These are phyloP conservation scores for Tiliacea aurago DNA, from an alignment of 2,888 invertebrate species.

Conservation along the genomic window DNA sequence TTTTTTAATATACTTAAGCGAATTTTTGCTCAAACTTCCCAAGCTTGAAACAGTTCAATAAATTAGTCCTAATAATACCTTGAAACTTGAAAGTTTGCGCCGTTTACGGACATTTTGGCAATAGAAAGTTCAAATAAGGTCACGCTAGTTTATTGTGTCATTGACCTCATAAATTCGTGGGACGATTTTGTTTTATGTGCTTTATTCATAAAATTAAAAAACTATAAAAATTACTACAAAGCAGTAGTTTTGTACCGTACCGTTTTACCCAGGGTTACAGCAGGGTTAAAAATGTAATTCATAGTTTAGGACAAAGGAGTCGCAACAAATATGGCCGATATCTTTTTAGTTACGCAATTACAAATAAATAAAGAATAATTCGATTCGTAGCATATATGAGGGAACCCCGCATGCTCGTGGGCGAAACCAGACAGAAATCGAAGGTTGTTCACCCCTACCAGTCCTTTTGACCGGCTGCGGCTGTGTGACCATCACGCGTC, in stretches of 20 bases:
- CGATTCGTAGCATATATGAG: conserved; percentile 71
- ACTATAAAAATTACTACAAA: conserved; percentile 2
- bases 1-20: not conserved
- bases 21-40: not conserved
- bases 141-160: conserved; percentile 68
- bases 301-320: conserved; percentile 76
- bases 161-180: conserved; percentile 65
- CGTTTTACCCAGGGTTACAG: not conserved
- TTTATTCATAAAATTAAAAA: conserved; percentile 34
- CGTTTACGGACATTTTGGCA: conserved; percentile 46
- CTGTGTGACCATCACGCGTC: conserved; percentile 82
- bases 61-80: conserved; percentile 41
- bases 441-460: conserved; percentile 90
- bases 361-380: conserved; percentile 63
- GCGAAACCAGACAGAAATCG: conserved; percentile 79
- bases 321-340: conserved; percentile 77
- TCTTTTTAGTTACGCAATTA: conserved; percentile 83
- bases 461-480: conserved; percentile 83
- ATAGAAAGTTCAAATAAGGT: conserved; percentile 74
- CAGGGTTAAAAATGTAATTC: conserved; percentile 27
- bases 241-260: not conserved
- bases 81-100: conserved; percentile 52
- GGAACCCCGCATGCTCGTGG: conserved; percentile 74
- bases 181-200: conserved; percentile 3
- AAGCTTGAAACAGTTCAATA: not conserved